These are phyloP conservation scores for Sericinus montela DNA, from an alignment of 2,888 invertebrate species.

Conservation along the genomic window DNA sequence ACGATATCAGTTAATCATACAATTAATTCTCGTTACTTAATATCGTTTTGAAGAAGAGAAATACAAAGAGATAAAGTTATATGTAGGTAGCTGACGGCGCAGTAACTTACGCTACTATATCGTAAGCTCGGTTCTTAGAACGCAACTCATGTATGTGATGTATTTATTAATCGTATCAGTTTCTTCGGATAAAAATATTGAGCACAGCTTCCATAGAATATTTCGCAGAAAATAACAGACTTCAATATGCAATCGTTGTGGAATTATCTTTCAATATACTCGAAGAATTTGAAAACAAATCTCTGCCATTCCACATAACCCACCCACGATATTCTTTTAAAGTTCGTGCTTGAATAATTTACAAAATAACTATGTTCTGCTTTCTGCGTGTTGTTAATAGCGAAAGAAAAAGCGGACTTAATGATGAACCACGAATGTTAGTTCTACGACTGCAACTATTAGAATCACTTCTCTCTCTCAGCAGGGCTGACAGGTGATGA, in stretches of 20 bases:
- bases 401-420: slow-evolving; percentile 12
- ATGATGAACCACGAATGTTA: slow-evolving; percentile 12
- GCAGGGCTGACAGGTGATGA: slow-evolving; percentile 1
- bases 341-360: slow-evolving; percentile 11
- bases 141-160: slow-evolving; percentile 61
- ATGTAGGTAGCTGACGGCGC: slow-evolving; percentile 50
- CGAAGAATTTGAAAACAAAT: neutral
- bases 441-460: neutral
- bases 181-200: slow-evolving; percentile 36
- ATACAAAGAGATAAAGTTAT: slow-evolving; percentile 31
- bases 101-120: slow-evolving; percentile 53
- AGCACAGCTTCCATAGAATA: slow-evolving; percentile 8
- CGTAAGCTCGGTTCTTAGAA: slow-evolving; percentile 60
- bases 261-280: neutral
- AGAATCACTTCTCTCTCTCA: neutral
- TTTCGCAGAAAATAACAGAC: slow-evolving; percentile 24
- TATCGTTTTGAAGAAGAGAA: slow-evolving; percentile 31
- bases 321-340: slow-evolving; percentile 5
- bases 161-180: slow-evolving; percentile 71
- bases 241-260: slow-evolving; percentile 23
- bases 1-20: slow-evolving; percentile 56
- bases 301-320: neutral
- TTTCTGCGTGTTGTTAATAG: slow-evolving; percentile 17
- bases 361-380: slow-evolving; percentile 11
- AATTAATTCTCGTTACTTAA: slow-evolving; percentile 63